Base-by-base conservation (phyloP, 2,113 vertebrate species). In the Diadophis punctatus region DNA sequence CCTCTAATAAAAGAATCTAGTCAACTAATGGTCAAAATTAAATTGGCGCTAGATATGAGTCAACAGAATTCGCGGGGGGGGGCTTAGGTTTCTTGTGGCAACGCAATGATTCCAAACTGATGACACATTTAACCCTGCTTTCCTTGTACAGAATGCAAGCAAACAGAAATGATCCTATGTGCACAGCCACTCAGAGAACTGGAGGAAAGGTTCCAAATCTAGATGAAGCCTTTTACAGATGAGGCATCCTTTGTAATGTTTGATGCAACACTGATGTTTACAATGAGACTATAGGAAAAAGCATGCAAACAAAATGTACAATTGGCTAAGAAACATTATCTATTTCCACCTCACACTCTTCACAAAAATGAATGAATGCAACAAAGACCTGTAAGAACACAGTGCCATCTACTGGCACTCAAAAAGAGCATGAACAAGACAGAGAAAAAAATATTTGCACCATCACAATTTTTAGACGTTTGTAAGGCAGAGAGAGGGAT, bases 341-440 rank as follows among this genome's bases (percentile, higher is more conserved):
- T 10, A 25, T 52, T 95, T 2, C 0, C 92, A 90, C 52, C 53
- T 94, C 93, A 43, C 87, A 94, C 92, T 80, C 86, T 95, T 89
- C 43, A 84, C 49, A 23, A 22, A 91, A 30, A 86, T 12, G 46
- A 86, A 23, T 55, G 9, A 18, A 91, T 86, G 80, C 25, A 58
- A 87, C 51, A 39, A 87, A 63, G 46, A 49, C 3, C 6, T 27
- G 0, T 48, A 9, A n/a, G 0, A 51, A 89, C 95, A 55, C 94
- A 92, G 93, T 95, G 96, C 95, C 96, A 95, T 60, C 96, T 96
- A 86, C 95, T 92, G 96, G 94, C 34, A 80, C 22, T 39, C 68
- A 80, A 39, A 80, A 80, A 80, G 6, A 80, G 87, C 88, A 93
- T 6, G 6, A 68, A n/a, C 30, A 34, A 88, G 53, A 43, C 14